Evolutionary conservation across 2,797 vertebrate genomes (phyloP), one percentile per base, ranked within the genome.

Genomic region (Urosaurus nigricauda): DNA sequence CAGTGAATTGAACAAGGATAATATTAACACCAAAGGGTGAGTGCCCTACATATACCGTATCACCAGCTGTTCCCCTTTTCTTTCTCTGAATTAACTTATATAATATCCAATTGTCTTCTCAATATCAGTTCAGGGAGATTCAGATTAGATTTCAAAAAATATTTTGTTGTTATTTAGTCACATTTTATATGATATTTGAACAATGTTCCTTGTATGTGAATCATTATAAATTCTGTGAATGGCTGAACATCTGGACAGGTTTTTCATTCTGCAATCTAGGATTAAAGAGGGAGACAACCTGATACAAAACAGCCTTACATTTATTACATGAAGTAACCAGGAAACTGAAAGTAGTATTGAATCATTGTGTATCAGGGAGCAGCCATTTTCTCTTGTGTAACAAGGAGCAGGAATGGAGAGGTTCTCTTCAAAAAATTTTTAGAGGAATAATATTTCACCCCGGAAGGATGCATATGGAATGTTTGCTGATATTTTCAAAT

Each of bases 401-500:
- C 32, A 1, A 0, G 75, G 29, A 70, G 35, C 77, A 84, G 73
- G 81, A 19, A 13, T 68, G 65, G 65, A 9, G 29, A 32, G 2
- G 11, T 32, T 32, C 9, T 32, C 78, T 12, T 77, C 79, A 43
- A n/a, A n/a, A 47, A 56, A 84, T 17, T 0, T 51, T 87, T 86
- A 89, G 74, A n/a, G 89, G 83, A 79, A 87, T n/a, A 90, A 58
- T 37, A 83, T 47, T 89, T 89, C 75, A 3, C 79, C 40, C 77
- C 73, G 51, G 4, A 8, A n/a, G 37, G n/a, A 90, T 70, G 1
- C 85, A 43, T 75, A 17, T 0, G 70, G 77, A 90, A 58, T 32
- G 1, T 58, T 70, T 88, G 68, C 86, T 90, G 90, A 89, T 82
- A 26, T 70, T 81, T 88, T 68, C 78, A 86, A 90, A 92, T 73